A percentile compares a stretch with the other conserved stretches of the same genome.
These are phyloP conservation scores for Orestias chungarensis DNA, from an alignment of 2,797 vertebrate genomes.

Conservation along the genomic window DNA sequence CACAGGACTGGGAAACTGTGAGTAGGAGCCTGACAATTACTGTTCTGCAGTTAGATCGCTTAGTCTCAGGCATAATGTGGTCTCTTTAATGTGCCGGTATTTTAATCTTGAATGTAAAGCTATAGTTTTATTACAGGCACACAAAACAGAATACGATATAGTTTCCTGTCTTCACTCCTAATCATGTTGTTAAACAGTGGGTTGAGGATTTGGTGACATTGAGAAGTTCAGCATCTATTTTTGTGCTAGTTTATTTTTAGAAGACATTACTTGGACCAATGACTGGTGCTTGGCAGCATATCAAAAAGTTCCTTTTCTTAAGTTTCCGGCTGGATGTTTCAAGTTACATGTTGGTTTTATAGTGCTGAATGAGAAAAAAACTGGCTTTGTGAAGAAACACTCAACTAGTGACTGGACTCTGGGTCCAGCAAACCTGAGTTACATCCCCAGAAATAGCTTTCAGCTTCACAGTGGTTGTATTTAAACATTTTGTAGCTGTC, in stretches of 20 bases:
- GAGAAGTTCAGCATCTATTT: constrained; percentile 50
- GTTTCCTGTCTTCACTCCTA: neutral
- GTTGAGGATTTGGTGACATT: constrained; percentile 12
- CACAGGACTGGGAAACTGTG: constrained; percentile 32
- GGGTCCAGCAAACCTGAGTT: neutral
- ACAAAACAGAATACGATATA: neutral
- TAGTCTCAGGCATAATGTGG: neutral
- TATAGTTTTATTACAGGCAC: neutral
- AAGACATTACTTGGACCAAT: constrained; percentile 42
- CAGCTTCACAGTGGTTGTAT: neutral
- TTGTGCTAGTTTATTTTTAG: constrained; percentile 73
- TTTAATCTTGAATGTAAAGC: neutral
- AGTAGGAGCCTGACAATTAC: constrained; percentile 27
- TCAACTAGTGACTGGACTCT: neutral
- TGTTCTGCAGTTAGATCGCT: constrained; percentile 6
- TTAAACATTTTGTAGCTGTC: neutral
- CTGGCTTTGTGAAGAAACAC: neutral
- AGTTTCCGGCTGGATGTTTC: constrained; percentile 25
- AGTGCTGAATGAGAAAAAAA: neutral
- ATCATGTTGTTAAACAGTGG: constrained; percentile 14
- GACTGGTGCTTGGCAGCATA: constrained; percentile 31
- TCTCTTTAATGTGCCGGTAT: constrained; percentile 1
- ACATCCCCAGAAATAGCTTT: neutral
- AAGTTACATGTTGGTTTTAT: neutral
- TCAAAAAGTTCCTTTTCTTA: constrained; percentile 7